Percentiles rank a stretch among this genome's conserved stretches.
phyloP scores from a whole-genome alignment of 2,888 invertebrate species.

The Trypoxylon attenuatum region DNA sequence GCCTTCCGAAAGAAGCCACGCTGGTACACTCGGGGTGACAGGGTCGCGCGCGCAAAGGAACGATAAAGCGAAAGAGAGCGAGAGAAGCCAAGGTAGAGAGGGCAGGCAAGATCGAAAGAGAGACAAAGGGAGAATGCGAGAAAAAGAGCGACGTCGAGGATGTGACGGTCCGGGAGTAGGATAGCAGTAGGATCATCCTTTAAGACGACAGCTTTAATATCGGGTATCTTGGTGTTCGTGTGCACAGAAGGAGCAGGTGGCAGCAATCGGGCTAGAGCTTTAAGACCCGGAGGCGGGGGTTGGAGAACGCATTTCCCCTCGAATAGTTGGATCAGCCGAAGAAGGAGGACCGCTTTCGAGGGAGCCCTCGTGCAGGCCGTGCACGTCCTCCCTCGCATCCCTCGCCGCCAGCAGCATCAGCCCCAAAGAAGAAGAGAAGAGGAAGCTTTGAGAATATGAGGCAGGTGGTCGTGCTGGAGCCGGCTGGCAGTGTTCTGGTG shows the following conservation, averaged over 20 bases:
- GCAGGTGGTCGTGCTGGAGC: slow-evolving; percentile 71
- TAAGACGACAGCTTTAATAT: slow-evolving; percentile 55
- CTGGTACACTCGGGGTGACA: slow-evolving; percentile 38
- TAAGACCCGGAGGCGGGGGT: slow-evolving; percentile 50
- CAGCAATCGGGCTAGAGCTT: slow-evolving; percentile 51
- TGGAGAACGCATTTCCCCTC: slow-evolving; percentile 48
- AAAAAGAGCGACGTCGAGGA: no score
- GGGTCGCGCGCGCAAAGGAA: slow-evolving; percentile 18
- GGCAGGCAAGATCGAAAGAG: slow-evolving; percentile 11
- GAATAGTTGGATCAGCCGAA: slow-evolving; percentile 36
- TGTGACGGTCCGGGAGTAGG: slow-evolving; percentile 27
- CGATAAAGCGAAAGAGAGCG: no score
- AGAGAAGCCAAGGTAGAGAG: no score
- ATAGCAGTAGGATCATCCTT: slow-evolving; percentile 55
- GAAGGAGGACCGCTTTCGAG: slow-evolving; percentile 39
- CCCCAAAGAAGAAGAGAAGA: slow-evolving; percentile 19
- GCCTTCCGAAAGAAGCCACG: slow-evolving; percentile 52
- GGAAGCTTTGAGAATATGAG: slow-evolving; percentile 58
- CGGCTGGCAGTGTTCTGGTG: slow-evolving; percentile 72
- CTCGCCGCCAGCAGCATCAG: slow-evolving; percentile 17
- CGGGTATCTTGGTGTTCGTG: slow-evolving; percentile 35
- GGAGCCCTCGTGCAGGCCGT: slow-evolving; percentile 30
- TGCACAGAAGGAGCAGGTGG: slow-evolving; percentile 57
- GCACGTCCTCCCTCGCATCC: slow-evolving; percentile 33
- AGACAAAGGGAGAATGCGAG: slow-evolving; percentile 21